Evolutionary conservation across 2,797 vertebrate genomes (phyloP), one percentile per base, ranked within the genome.

Genomic region (Erpetoichthys calabaricus): DNA sequence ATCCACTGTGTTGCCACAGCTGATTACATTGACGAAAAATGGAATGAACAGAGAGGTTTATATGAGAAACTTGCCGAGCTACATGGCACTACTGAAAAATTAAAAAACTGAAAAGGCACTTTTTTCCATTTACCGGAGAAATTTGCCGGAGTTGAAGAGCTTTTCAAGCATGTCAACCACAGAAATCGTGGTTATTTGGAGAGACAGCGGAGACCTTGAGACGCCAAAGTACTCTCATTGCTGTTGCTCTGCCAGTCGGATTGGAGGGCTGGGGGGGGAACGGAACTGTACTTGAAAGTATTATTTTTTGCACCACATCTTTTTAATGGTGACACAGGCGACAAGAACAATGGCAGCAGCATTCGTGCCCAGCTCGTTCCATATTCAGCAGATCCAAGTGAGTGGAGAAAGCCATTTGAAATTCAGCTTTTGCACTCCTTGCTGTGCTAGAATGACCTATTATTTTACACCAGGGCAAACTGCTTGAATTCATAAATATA

Each of bases 401-500:
- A 77, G 67, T 69, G 76, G 72, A 68, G 75, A 78, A 81, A 85
- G 60, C 69, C 80, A 76, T 75, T 85, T 84, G 77, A 88, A 85
- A 90, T 86, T 84, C 83, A 82, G 75, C 74, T 81, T 77, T 80
- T 72, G 84, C 69, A 68, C 75, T 74, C 82, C 77, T 83, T 80
- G 84, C 79, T 81, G 77, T 76, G 77, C 70, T 71, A 81, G 79
- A 90, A 89, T 83, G 73, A 88, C 80, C 82, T 77, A 83, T 85
- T 79, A 85, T 87, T 89, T 86, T 70, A 68, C 81, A 83, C 76
- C 76, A 80, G 73, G 86, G 81, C 81, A 82, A 88, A 80, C 73
- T 70, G 80, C 74, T 78, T 81, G 78, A 89, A 88, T 87, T 86
- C 81, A 86, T 86, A 89, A 80, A 85, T 86, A 89, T 78, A 84